Evolutionary conservation across 1,140 invertebrate genomes (phyloP).

Genomic region (Drosophila sucinea): DNA sequence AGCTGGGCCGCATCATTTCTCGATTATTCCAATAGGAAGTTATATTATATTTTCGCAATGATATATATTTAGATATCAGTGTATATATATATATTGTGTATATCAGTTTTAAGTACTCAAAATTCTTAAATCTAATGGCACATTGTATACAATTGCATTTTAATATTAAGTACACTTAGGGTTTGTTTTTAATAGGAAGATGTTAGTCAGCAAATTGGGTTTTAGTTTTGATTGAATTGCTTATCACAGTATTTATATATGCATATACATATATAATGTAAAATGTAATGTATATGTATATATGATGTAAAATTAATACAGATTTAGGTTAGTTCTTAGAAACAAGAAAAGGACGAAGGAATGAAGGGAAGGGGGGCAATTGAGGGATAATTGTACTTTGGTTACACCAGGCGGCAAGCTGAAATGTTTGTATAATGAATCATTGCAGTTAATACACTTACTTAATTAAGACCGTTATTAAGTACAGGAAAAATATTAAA

Average conservation of each 20-base stretch:
- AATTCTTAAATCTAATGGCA: conserved; percentile 71
- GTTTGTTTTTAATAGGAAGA: conserved; percentile 3
- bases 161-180: conserved; percentile 52
- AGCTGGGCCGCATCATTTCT: background rate
- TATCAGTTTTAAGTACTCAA: conserved; percentile 29
- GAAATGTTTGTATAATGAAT: conserved; percentile 22
- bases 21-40: conserved; percentile 1
- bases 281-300: conserved; percentile 7
- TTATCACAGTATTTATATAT: conserved; percentile 72
- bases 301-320: conserved; percentile 10
- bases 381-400: conserved; percentile 52
- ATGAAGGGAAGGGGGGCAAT: background rate
- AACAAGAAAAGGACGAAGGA: background rate
- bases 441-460: conserved; percentile 16
- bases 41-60: background rate
- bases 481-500: background rate
- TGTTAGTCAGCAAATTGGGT: background rate
- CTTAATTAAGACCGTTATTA: conserved; percentile 1
- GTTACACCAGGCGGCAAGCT: conserved; percentile 55
- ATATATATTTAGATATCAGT: no score
- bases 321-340: background rate
- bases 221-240: conserved; percentile 31
- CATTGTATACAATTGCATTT: conserved; percentile 68
- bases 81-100: conserved; percentile 34
- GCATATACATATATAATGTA: conserved; percentile 16